These are phyloP conservation scores for Ophiodon elongatus DNA, from an alignment of 2,113 vertebrate genomes.

Conservation along the genomic window DNA sequence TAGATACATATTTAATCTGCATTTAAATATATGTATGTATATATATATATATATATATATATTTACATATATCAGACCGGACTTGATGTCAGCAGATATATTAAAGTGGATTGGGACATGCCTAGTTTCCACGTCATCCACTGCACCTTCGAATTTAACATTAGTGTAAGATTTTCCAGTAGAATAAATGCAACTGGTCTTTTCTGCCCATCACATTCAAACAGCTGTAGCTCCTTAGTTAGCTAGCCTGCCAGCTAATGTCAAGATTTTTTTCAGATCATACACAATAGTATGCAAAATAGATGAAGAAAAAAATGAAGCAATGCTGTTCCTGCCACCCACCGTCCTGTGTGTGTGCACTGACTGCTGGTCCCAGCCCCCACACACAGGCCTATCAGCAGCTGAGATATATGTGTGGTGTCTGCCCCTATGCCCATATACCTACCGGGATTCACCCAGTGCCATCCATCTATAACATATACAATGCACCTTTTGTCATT, in stretches of 20 bases:
- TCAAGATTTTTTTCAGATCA: background rate
- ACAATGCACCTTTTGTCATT: conserved; percentile 37
- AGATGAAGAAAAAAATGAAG: background rate
- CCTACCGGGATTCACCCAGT: conserved; percentile 26
- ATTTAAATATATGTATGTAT: too few species aligned
- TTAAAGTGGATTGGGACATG: background rate
- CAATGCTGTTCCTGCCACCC: conserved; percentile 10
- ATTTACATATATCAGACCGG: background rate
- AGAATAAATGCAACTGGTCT: background rate
- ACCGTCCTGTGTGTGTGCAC: conserved; percentile 31
- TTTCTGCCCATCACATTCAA: background rate
- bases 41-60: too few species aligned
- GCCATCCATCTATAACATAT: conserved; percentile 44
- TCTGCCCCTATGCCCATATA: conserved; percentile 75
- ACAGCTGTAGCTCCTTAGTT: background rate
- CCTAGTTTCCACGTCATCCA: background rate
- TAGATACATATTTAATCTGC: background rate
- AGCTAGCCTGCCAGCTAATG: background rate
- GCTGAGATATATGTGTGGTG: conserved; percentile 58
- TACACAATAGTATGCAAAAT: background rate
- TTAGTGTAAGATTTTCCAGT: background rate
- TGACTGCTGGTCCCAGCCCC: conserved; percentile 27
- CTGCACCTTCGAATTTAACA: background rate
- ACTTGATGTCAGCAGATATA: background rate
- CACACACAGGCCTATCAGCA: conserved; percentile 30